Base-by-base conservation (phyloP, 1,140 invertebrate genomes). In the Eumeta japonica region DNA sequence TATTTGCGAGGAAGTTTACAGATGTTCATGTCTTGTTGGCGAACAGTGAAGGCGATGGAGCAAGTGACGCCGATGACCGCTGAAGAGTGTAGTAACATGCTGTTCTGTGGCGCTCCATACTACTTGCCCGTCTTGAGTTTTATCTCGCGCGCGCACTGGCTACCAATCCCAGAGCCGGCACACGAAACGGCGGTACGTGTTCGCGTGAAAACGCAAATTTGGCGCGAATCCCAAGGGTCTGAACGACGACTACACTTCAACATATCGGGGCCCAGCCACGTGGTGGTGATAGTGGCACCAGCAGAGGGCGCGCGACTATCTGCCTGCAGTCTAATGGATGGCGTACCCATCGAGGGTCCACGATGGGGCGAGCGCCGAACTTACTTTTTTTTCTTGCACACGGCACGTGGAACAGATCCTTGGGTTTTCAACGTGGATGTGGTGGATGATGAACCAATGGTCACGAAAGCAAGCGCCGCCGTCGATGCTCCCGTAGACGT, bases 71-170 rank as follows among this genome's bases (percentile, higher is more conserved):
- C 65, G 36, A 42, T 64, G 24, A 75, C 81, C 14, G 56, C 68
- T 12, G 71, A 79, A 48, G 79, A 85, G 43, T 88, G 87, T 59
- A 60, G 77, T 31, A 75, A 78, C 40, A 77, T 83, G 59, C 64
- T 86, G 37, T 88, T 84, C 53, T 90, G 88, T 68, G 88, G 88
- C n/a, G 67, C 88, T 58, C 86, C 88, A 16, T 89, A 86, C 70
- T 79, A 83, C 48, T 79, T 87, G 52, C 87, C 86, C 20, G 77
- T 75, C 37, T 52, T 59, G 35, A 59, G 53, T 34, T 62, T 79
- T 40, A 66, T 79, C 35, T 58, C 64, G 54, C 71, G 67, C 46
- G 78, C 76, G 3, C 72, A 73, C 57, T 75, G 63, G 61, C 54
- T 63, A 12, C 59, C 48, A 1, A 11, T 14, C 5, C 3, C 3